Conservation (phyloP, 2,113 vertebrate species). For the Halcyon senegalensis region DNA sequence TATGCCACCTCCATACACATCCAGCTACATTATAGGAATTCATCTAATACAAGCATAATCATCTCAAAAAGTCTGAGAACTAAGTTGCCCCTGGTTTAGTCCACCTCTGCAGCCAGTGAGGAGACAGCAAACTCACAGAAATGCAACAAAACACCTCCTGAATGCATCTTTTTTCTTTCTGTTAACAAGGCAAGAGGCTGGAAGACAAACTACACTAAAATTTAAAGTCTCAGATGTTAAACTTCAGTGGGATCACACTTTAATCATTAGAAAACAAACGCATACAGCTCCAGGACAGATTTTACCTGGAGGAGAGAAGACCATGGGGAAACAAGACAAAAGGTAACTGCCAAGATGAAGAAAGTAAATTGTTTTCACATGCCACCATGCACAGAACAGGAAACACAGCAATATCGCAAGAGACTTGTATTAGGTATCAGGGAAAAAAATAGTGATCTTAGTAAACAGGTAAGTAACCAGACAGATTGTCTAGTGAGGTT, state of each 20-base stretch:
- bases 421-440: not conserved
- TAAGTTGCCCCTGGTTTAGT: not conserved
- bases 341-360: not conserved
- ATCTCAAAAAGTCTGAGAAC: not conserved
- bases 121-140: not conserved
- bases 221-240: not conserved
- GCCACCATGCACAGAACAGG: not conserved
- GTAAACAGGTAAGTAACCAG: not conserved
- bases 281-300: not conserved
- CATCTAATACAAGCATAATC: accelerated
- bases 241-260: accelerated
- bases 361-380: not conserved
- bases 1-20: not conserved
- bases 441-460: not conserved
- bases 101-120: not conserved
- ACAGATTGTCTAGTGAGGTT: not conserved
- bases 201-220: not conserved
- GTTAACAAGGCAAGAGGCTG: not conserved
- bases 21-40: accelerated
- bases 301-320: not conserved
- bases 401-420: not conserved
- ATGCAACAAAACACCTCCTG: not conserved
- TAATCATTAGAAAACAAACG: not conserved
- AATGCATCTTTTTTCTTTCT: not conserved
- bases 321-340: not conserved